Conservation (phyloP, 2,888 invertebrate species). For the Folsomia manolachei region DNA sequence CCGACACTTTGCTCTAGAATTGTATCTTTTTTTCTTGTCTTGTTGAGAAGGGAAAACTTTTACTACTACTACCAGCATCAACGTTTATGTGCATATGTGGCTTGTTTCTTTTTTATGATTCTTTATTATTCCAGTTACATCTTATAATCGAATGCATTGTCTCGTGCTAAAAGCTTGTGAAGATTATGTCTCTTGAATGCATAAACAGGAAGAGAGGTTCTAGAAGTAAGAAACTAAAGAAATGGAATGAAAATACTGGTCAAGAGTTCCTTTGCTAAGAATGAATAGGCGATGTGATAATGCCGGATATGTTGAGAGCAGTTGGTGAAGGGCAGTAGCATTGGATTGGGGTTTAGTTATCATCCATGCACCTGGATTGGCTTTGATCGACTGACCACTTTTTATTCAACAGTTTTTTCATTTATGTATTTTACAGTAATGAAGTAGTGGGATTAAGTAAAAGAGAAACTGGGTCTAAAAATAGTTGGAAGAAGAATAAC, state of each 20-base stretch:
- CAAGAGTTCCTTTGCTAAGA: background rate
- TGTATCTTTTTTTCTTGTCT: too few relatives aligned
- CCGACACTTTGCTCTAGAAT: too few relatives aligned
- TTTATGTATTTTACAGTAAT: background rate
- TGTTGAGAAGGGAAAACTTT: too few relatives aligned
- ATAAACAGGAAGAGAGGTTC: background rate
- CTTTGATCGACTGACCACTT: constrained; percentile 3
- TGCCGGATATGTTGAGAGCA: background rate
- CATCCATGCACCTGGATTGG: background rate
- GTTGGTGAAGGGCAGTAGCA: too few relatives aligned
- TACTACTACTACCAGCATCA: too few relatives aligned
- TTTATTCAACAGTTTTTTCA: too few relatives aligned
- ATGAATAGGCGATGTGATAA: background rate
- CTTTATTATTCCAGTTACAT: too few relatives aligned
- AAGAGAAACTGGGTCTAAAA: constrained; percentile 17
- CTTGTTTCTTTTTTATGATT: too few relatives aligned
- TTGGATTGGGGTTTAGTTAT: too few relatives aligned
- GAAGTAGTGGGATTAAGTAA: background rate
- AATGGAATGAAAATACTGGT: background rate
- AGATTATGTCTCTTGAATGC: constrained; percentile 13
- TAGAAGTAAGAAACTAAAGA: background rate
- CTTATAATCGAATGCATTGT: constrained; percentile 10
- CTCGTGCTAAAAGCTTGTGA: constrained; percentile 16
- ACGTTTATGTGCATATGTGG: too few relatives aligned
- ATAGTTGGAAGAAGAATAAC: background rate